These are phyloP conservation scores for Emydura subglobosa DNA, from an alignment of 2,113 vertebrate species.

Conservation along the genomic window DNA sequence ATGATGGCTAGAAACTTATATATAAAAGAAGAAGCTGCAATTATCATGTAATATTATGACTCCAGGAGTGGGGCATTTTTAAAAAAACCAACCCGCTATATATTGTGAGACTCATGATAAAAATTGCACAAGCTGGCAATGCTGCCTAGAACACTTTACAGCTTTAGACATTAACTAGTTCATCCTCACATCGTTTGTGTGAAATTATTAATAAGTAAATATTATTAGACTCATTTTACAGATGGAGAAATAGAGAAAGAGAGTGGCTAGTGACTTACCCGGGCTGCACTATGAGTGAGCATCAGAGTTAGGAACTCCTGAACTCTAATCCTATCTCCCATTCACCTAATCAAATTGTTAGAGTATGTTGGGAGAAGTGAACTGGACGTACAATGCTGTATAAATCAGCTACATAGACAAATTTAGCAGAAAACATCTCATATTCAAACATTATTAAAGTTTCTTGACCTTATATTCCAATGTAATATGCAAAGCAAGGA, in stretches of 20 bases:
- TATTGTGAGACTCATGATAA: background rate
- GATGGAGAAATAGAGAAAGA: background rate
- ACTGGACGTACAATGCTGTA: background rate
- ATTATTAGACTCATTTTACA: background rate
- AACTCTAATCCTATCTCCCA: background rate
- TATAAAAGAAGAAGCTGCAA: background rate
- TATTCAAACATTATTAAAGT: background rate
- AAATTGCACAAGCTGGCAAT: background rate
- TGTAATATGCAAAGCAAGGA: background rate
- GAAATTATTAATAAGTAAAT: background rate
- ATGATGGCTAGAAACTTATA: background rate
- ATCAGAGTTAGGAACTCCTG: background rate
- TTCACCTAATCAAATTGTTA: background rate
- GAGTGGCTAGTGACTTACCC: background rate
- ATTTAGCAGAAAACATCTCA: background rate
- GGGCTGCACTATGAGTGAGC: background rate
- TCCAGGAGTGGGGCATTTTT: no score
- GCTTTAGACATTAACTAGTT: background rate
- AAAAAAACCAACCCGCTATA: background rate
- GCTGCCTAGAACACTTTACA: background rate
- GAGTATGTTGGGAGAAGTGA: background rate
- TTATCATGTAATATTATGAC: background rate
- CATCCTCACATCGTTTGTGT: background rate
- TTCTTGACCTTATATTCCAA: background rate
- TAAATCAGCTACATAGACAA: background rate